phyloP scores from a whole-genome alignment of 2,113 vertebrate genomes.

The Lanius ludovicianus region DNA sequence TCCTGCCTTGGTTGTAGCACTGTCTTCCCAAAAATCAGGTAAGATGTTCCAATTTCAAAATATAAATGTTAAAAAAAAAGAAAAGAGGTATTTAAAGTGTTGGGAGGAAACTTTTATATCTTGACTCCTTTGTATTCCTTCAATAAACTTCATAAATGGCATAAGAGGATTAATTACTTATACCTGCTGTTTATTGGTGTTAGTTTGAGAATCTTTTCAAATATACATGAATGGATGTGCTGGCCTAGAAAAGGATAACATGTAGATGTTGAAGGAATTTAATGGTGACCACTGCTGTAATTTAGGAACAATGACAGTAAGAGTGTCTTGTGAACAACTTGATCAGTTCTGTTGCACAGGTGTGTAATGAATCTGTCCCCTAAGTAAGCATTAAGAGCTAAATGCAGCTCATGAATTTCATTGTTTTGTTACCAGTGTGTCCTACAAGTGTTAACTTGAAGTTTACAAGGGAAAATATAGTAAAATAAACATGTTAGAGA shows the following conservation, averaged over 20 bases:
- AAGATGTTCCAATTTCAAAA: neutral
- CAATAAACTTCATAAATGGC: neutral
- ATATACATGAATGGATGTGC: neutral
- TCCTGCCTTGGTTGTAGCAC: constrained; percentile 94
- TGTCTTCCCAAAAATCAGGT: constrained; percentile 98
- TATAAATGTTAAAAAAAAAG: neutral
- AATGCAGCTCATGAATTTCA: neutral
- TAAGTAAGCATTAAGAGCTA: neutral
- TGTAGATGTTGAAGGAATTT: neutral
- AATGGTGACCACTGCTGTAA: neutral
- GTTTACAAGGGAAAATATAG: neutral
- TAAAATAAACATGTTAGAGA: neutral
- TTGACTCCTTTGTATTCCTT: neutral
- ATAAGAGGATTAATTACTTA: neutral
- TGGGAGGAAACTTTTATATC: neutral
- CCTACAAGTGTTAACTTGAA: neutral
- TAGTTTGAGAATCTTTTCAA: neutral
- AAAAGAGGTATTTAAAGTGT: neutral
- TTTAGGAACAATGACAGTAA: neutral
- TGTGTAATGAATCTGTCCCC: neutral
- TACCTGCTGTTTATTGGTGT: neutral
- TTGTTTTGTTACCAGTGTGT: neutral
- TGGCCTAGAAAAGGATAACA: neutral
- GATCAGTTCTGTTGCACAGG: neutral
- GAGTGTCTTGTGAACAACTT: neutral